Evolutionary conservation across 2,888 invertebrate species (phyloP), one percentile per base, ranked within the genome.

Genomic region (Apamea crenata): DNA sequence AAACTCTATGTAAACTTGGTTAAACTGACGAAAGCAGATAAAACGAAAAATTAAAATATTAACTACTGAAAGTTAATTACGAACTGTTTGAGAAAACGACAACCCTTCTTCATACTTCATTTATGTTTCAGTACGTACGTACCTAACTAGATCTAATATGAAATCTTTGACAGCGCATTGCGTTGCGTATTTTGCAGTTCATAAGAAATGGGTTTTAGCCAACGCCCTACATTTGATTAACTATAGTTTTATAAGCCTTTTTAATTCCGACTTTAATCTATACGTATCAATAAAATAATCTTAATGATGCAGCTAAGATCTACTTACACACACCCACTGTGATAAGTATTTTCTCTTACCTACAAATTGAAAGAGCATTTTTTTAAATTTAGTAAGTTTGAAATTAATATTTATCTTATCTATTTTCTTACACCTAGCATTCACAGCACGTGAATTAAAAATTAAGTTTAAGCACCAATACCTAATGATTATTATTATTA

Each of bases 171-270:
- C 21, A 74, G 36, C 25, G 18, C 63, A 67, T 70, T 74, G 14
- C 18, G 68, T 44, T 77, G 32, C 67, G 68, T 82, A 68, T 76
- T 84, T 77, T 77, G 10, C 40, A 79, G 65, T 50, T 47, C 61
- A 10, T 78, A 81, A 40, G 50, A 81, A 81, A 65, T 74, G 18
- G 68, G 63, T 73, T 79, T 68, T 79, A 84, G 85, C 70, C 88
- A 84, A 86, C 88, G 88, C 86, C 86, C 87, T 77, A 81, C 29
- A 71, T 79, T 82, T 76, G 29, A 56, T 79, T 65, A 80, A 50
- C 25, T 36, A 16, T 74, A 29, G 53, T 63, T 81, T 77, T 56
- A 47, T 65, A 81, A 65, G 14, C 29, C 14, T 29, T 8, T 29
- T 8, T 29, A 36, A 50, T 59, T 18, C 47, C 18, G 7, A 67